These are phyloP conservation scores for Epizoanthus rinbou DNA, from an alignment of 92 coral and sea anemone genomes.

Conservation along the genomic window DNA sequence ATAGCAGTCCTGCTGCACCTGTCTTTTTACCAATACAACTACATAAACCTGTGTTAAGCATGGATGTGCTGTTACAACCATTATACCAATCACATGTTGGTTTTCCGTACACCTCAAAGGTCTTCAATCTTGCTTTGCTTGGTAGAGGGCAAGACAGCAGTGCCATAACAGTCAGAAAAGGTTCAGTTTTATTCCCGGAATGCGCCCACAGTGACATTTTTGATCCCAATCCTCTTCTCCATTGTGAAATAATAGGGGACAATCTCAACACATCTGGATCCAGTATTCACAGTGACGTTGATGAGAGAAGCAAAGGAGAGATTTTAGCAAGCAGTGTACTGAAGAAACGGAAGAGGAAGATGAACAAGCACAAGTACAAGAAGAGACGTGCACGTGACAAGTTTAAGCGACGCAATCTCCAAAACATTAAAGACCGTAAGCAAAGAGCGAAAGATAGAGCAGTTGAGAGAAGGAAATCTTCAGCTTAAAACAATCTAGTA, in stretches of 20 bases:
- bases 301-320: not conserved
- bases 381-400: constrained; percentile 87
- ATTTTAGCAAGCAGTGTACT: constrained; percentile 68
- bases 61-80: not conserved
- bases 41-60: not conserved
- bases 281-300: constrained; percentile 6
- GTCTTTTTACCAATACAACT: not conserved
- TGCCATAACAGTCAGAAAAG: not conserved
- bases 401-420: constrained; percentile 84
- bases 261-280: not conserved
- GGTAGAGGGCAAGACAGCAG: not conserved
- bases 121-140: not conserved
- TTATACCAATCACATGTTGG: not conserved
- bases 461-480: constrained; percentile 51
- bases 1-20: not conserved
- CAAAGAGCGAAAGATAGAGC: constrained; percentile 70
- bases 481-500: not conserved
- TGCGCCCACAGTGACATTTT: not conserved
- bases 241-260: constrained; percentile 4
- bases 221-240: constrained; percentile 4
- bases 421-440: constrained; percentile 80
- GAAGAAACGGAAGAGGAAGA: constrained; percentile 84
- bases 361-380: constrained; percentile 95
- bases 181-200: constrained; percentile 8
- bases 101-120: not conserved